Percentiles rank a stretch among this genome's conserved stretches.
phyloP scores from a whole-genome alignment of 2,797 vertebrate genomes.

The Babyrousa celebensis region DNA sequence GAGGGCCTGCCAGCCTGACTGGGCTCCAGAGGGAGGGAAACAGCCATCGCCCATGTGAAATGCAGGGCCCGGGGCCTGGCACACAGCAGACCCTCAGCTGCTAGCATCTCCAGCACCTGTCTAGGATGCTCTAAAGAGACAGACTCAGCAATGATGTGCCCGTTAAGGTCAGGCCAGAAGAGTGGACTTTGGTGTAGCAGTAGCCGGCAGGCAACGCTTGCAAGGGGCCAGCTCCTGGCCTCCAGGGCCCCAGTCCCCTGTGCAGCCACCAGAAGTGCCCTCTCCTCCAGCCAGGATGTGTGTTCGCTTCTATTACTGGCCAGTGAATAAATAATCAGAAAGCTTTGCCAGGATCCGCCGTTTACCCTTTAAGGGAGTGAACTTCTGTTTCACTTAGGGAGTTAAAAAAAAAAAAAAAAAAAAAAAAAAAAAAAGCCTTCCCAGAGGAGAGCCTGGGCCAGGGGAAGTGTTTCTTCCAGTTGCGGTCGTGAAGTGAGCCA shows the following conservation, averaged over 20 bases:
- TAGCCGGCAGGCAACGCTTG: rapidly evolving
- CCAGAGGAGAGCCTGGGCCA: not conserved
- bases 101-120: not conserved
- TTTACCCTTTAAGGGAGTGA: conserved; percentile 74
- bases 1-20: not conserved
- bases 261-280: not conserved
- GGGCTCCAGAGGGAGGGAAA: not conserved
- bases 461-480: not conserved
- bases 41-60: rapidly evolving
- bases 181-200: not conserved
- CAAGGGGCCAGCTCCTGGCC: not conserved
- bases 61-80: not conserved
- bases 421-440: not conserved
- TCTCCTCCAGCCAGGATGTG: not conserved
- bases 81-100: too few relatives aligned
- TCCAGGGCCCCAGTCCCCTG: too few relatives aligned
- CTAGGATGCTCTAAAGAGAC: not conserved
- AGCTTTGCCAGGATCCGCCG: conserved; percentile 32
- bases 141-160: not conserved
- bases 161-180: not conserved
- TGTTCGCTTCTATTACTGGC: conserved; percentile 65
- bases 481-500: not conserved
- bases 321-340: conserved; percentile 71
- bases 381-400: conserved; percentile 39
- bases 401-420: not conserved